These are phyloP conservation scores for Cydia pomonella DNA, from an alignment of 1,140 invertebrate genomes.

Conservation along the genomic window DNA sequence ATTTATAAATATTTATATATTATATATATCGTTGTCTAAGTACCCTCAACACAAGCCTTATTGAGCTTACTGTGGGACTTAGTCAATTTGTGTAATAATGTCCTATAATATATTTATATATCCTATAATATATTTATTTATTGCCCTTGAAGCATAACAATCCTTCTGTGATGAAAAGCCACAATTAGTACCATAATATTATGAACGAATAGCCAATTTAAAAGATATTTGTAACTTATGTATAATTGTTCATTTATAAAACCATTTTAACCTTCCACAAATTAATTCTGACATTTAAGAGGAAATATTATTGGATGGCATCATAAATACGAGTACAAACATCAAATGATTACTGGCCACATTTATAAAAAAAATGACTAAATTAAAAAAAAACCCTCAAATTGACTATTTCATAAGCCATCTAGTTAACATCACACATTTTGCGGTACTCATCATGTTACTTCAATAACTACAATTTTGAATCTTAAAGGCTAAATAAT, in stretches of 20 bases:
- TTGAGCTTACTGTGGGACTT: no score
- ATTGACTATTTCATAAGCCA: conserved; percentile 6
- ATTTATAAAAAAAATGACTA: not conserved
- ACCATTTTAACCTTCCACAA: not conserved
- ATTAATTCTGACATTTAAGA: conserved; percentile 21
- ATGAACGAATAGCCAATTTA: no score
- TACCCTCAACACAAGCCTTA: no score
- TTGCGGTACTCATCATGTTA: not conserved
- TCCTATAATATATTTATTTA: no score
- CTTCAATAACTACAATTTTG: not conserved
- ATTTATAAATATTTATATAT: no score
- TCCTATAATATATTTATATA: no score
- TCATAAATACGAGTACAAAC: conserved; percentile 9
- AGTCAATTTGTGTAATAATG: no score
- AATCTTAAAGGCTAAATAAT: not conserved
- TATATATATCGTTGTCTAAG: no score
- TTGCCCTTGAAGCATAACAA: no score
- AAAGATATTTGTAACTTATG: not conserved
- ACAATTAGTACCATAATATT: no score
- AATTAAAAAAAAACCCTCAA: not conserved
- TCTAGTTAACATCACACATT: not conserved
- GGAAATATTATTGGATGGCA: not conserved
- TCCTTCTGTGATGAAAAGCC: no score
- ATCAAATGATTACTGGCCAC: not conserved
- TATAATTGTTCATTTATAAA: not conserved